Base-by-base conservation (phyloP, 2,797 vertebrate genomes). In the Adelosebastes latens region DNA sequence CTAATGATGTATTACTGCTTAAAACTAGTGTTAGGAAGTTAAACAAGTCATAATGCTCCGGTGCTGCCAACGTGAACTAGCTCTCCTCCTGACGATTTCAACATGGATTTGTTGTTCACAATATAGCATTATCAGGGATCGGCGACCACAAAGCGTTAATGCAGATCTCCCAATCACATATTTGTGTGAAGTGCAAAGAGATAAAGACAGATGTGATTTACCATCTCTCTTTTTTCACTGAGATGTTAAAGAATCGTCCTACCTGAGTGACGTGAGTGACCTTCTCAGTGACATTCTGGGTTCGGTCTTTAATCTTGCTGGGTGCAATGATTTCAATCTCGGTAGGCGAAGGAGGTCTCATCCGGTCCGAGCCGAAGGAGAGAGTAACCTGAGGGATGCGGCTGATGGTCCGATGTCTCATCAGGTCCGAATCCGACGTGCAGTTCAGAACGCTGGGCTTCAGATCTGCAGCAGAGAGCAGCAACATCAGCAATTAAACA, bases 221-320 rank as follows among this genome's bases (percentile, higher is more conserved):
- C 66, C 2, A 42, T n/a, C 52, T 11, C 0, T 59, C 27, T 55
- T 65, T 72, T 56, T 20, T 39, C 53, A 22, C 20, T 24, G 53
- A 68, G 22, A 53, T 13, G 27, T 0, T 59, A 13, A 75, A 60
- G 18, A 3, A 25, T 46, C 1, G 10, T 58, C 85, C 81, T 75
- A 96, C 96, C 95, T 96, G 96, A 2, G 96, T 96, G 84, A 99
- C 98, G 94, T 99, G 98, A 1, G 98, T 99, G 94, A 99, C 98
- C 91, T 99, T 99, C 94, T 99, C 98, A 0, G 98, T 99, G 94
- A 99, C 98, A 0, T 99, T 98, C 95, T 99, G 98, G 1, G 98
- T 97, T 58, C 98, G 96, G 68, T 99, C 98, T 79, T 97, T 97
- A 84, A 99, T 96, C 86, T 98, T 99, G 95, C 97, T 98, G n/a